A percentile compares a stretch with the other conserved stretches of the same genome.
Conservation (phyloP, 2,888 invertebrate genomes). For the Cephus rjabovi region DNA sequence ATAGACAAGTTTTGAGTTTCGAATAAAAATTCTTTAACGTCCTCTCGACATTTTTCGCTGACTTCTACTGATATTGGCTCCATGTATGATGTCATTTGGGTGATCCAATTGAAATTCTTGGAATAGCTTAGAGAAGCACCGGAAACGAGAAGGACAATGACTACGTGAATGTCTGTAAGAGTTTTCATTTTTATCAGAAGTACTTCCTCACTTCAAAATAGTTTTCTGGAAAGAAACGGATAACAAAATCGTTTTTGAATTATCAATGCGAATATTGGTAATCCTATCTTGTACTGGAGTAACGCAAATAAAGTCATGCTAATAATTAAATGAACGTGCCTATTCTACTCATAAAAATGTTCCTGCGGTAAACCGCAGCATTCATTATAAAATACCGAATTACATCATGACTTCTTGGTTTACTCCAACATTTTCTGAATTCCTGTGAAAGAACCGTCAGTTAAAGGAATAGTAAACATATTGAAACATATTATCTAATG, state of each 20-base stretch:
- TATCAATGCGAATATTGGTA: neutral
- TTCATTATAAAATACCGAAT: neutral
- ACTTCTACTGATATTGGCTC: conserved; percentile 19
- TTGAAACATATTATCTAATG: neutral
- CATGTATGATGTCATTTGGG: conserved; percentile 16
- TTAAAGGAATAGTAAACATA: neutral
- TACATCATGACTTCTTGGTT: neutral
- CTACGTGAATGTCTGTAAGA: neutral
- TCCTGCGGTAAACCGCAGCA: neutral
- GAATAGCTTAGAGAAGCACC: neutral
- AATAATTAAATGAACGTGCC: neutral
- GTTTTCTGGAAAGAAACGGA: neutral
- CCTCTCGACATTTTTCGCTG: conserved; percentile 1
- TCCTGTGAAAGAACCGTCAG: neutral
- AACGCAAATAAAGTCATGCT: neutral
- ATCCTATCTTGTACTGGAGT: neutral
- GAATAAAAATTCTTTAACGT: conserved; percentile 15
- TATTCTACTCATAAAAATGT: neutral
- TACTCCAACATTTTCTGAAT: neutral
- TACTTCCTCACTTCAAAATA: neutral
- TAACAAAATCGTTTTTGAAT: neutral
- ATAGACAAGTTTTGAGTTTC: conserved; percentile 12
- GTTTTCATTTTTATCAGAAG: neutral
- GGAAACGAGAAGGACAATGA: neutral
- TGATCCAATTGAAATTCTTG: conserved; percentile 19